Percentiles rank a stretch among this genome's conserved stretches.
These are phyloP conservation scores for Brachionus sp. DNA, from an alignment of 1,140 invertebrate genomes.

Conservation along the genomic window DNA sequence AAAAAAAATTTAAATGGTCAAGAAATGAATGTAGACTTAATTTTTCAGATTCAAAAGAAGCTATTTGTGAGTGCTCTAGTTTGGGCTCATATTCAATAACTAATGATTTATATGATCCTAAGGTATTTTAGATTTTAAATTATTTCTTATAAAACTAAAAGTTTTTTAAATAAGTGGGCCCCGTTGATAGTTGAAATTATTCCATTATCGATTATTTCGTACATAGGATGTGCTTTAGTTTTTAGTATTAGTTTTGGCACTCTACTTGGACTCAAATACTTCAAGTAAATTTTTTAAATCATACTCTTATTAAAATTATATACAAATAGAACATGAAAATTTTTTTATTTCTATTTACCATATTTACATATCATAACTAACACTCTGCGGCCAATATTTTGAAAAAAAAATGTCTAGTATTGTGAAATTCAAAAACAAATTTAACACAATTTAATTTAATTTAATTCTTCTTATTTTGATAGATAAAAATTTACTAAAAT, in stretches of 20 bases:
- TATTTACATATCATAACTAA: no score
- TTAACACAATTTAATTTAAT: no score
- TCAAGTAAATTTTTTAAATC: conserved; percentile 50
- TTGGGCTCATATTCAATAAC: conserved; percentile 32
- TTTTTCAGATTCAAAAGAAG: neutral
- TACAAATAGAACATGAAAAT: no score
- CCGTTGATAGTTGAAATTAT: conserved; percentile 53
- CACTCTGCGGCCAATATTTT: no score
- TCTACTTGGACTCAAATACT: conserved; percentile 53
- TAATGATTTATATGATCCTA: conserved; percentile 44
- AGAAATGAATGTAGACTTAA: neutral
- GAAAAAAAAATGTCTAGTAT: no score
- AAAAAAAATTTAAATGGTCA: conserved; percentile 2
- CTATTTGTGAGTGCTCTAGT: neutral
- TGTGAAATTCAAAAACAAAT: no score
- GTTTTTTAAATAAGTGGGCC: conserved; percentile 53
- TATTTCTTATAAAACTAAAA: neutral
- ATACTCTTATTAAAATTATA: neutral
- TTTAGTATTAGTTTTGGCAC: conserved; percentile 53
- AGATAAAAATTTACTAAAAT: no score
- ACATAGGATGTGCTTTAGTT: conserved; percentile 55
- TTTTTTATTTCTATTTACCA: no score
- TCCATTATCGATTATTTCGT: conserved; percentile 57
- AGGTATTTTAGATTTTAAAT: neutral
- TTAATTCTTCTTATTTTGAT: no score